A percentile compares a stretch with the other conserved stretches of the same genome.
Evolutionary conservation across 2,113 vertebrate genomes (phyloP).

Genomic region (Brachirus orientalis): DNA sequence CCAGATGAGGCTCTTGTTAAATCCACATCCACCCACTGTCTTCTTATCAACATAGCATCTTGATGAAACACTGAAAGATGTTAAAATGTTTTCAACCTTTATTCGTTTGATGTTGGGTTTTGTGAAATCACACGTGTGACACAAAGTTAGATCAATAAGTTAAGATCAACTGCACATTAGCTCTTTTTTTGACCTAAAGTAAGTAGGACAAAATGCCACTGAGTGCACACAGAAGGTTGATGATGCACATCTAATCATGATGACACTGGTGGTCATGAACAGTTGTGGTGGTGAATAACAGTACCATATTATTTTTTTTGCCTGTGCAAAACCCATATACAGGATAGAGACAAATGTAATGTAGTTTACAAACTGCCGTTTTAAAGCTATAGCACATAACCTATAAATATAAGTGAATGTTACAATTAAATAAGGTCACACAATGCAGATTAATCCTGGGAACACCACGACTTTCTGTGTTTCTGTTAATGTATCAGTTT

Average conservation of each 20-base stretch:
- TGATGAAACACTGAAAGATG: background rate
- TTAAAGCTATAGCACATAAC: no score
- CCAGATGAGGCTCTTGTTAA: slow-evolving; percentile 12
- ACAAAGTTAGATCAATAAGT: background rate
- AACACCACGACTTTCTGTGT: no score
- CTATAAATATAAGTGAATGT: no score
- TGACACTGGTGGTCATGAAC: slow-evolving; percentile 42
- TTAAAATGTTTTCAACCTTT: slow-evolving; percentile 3
- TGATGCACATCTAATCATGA: slow-evolving; percentile 27
- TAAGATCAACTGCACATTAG: slow-evolving; percentile 21
- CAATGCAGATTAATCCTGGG: no score
- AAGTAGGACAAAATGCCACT: background rate
- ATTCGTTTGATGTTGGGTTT: background rate
- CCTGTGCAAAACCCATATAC: background rate
- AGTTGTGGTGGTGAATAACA: background rate
- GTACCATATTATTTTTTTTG: background rate
- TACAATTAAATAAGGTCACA: no score
- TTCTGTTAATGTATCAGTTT: no score
- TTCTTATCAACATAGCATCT: slow-evolving; percentile 20
- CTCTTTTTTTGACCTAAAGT: slow-evolving; percentile 2
- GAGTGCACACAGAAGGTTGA: background rate
- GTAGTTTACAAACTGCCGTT: no score
- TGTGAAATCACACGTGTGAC: slow-evolving; percentile 14
- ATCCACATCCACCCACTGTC: slow-evolving; percentile 5
- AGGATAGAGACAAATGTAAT: background rate